Evolutionary conservation across 1,140 invertebrate genomes (phyloP).

Genomic region (Pseudomyrmex concolor): DNA sequence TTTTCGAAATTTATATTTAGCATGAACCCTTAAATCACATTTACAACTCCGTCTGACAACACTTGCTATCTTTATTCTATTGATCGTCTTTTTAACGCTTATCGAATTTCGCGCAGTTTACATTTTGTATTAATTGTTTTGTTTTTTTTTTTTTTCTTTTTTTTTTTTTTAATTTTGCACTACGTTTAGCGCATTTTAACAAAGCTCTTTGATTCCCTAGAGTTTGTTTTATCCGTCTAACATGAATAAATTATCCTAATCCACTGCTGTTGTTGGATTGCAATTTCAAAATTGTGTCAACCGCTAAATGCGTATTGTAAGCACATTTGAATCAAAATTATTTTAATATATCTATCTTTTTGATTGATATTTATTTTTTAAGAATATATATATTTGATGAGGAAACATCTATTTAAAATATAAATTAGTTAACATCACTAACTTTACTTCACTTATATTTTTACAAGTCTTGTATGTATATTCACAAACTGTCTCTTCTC

Average conservation of each 20-base stretch:
- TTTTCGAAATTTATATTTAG: background rate
- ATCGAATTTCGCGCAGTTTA: background rate
- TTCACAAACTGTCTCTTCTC: background rate
- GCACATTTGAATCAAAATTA: background rate
- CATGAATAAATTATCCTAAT: background rate
- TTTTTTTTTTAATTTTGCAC: background rate
- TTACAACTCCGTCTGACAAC: background rate
- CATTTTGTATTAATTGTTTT: background rate
- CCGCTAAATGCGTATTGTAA: background rate
- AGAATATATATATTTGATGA: no score
- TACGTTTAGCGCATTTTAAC: background rate
- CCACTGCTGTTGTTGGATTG: background rate
- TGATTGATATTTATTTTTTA: background rate
- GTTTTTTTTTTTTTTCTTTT: no score
- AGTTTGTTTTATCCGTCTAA: background rate
- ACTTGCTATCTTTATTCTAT: background rate
- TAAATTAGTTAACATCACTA: background rate
- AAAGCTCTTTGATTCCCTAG: background rate
- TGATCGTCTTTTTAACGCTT: conserved; percentile 13
- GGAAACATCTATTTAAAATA: background rate
- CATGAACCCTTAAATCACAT: background rate
- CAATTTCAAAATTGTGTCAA: background rate
- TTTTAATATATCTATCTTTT: background rate
- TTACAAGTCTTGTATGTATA: background rate
- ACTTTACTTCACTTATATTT: no score